phyloP scores from a whole-genome alignment of 1,140 invertebrate genomes.

The Thalassaphorura encarpata region DNA sequence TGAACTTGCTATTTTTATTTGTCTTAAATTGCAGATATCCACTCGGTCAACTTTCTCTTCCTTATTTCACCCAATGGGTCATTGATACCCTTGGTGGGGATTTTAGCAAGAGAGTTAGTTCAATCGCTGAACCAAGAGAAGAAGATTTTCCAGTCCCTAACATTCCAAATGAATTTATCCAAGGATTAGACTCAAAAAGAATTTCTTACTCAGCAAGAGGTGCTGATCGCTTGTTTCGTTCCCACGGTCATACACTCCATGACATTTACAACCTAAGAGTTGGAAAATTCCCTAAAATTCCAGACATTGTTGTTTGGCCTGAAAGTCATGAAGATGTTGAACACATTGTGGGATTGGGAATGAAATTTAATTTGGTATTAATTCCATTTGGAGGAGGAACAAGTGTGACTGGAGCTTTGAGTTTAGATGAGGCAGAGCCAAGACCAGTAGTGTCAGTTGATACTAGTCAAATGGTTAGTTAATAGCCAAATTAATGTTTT shows the following conservation, averaged over 20 bases:
- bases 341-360: conserved; percentile 65
- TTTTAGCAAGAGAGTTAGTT: conserved; percentile 35
- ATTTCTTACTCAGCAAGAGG: conserved; percentile 64
- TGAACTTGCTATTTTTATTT: background rate
- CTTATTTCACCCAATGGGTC: conserved; percentile 73
- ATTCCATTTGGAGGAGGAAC: conserved; percentile 96
- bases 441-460: conserved; percentile 84
- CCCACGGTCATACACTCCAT: conserved; percentile 90
- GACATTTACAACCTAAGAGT: conserved; percentile 71
- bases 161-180: conserved; percentile 38
- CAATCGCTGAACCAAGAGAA: conserved; percentile 42
- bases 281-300: conserved; percentile 66
- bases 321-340: conserved; percentile 70
- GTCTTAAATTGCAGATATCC: conserved; percentile 57
- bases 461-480: conserved; percentile 78
- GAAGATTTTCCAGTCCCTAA: conserved; percentile 46
- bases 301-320: conserved; percentile 84
- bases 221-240: conserved; percentile 72
- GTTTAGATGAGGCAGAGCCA: conserved; percentile 68
- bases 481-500: conserved; percentile 3
- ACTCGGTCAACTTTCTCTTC: conserved; percentile 64
- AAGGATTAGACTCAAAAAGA: conserved; percentile 32
- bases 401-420: conserved; percentile 81
- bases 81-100: conserved; percentile 58
- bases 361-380: conserved; percentile 64